phyloP scores from a whole-genome alignment of 2,888 invertebrate species.

The Fissipunctia ypsillon region DNA sequence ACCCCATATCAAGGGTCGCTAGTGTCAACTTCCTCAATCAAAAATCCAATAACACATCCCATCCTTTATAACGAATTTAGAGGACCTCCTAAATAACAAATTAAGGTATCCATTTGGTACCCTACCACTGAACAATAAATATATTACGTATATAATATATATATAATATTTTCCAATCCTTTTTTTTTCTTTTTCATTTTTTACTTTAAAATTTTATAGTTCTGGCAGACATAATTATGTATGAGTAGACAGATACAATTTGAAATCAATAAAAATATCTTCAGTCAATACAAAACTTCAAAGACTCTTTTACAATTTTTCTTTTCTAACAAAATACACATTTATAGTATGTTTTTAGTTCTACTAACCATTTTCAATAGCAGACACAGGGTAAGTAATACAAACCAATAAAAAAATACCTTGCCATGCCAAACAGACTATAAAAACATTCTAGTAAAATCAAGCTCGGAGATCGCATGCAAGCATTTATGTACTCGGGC shows the following conservation, averaged over 20 bases:
- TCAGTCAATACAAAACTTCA: not conserved
- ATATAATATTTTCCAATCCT: too few species aligned
- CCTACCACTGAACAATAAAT: too few species aligned
- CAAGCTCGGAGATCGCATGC: slow-evolving; percentile 33
- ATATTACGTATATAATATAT: too few species aligned
- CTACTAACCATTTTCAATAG: not conserved
- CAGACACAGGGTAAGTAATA: too few species aligned
- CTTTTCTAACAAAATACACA: not conserved
- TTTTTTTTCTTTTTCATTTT: too few species aligned
- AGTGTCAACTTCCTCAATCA: slow-evolving; percentile 34
- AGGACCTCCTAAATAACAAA: not conserved
- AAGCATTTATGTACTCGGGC: slow-evolving; percentile 23
- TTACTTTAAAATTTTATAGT: too few species aligned
- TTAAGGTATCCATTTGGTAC: not conserved
- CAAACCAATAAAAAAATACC: not conserved
- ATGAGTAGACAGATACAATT: too few species aligned
- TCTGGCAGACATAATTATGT: too few species aligned
- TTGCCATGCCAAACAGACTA: not conserved
- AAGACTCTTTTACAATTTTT: not conserved
- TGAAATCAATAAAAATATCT: not conserved
- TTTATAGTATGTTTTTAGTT: not conserved
- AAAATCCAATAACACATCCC: slow-evolving; percentile 18
- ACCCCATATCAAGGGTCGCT: slow-evolving; percentile 5
- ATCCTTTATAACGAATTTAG: slow-evolving; percentile 14
- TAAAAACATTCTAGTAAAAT: slow-evolving; percentile 20